These are phyloP conservation scores for Seira musarum DNA, from an alignment of 2,888 invertebrate species.

Conservation along the genomic window DNA sequence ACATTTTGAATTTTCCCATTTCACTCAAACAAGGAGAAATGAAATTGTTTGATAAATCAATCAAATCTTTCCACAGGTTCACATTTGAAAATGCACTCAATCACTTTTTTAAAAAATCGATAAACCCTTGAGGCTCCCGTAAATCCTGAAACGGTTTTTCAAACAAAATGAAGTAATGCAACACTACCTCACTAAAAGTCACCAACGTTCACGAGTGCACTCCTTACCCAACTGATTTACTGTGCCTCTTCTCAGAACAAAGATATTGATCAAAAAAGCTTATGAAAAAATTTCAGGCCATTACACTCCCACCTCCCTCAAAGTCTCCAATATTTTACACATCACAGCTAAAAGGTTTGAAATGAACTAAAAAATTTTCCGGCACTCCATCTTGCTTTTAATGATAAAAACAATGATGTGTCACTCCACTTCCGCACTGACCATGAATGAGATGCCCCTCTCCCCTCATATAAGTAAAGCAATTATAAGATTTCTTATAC, in stretches of 20 bases:
- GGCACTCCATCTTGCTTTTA: conserved; percentile 52
- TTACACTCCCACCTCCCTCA: conserved; percentile 8
- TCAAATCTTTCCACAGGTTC: not conserved
- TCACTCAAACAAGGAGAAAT: conserved; percentile 12
- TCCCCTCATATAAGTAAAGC: not conserved
- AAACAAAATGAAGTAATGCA: conserved; percentile 1
- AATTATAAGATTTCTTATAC: not conserved
- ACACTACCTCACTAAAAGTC: conserved; percentile 14
- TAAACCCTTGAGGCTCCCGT: conserved; percentile 11
- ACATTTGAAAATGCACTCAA: conserved; percentile 19
- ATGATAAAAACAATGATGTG: conserved; percentile 50
- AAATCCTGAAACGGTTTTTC: conserved; percentile 27
- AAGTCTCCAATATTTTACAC: conserved; percentile 19
- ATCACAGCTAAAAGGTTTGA: conserved; percentile 33
- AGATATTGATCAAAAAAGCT: conserved; percentile 13
- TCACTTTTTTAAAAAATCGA: conserved; percentile 18
- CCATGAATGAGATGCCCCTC: conserved; percentile 37
- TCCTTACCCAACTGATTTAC: conserved; percentile 17
- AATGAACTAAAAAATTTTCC: conserved; percentile 60
- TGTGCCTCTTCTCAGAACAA: conserved; percentile 24
- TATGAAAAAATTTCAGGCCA: conserved; percentile 5
- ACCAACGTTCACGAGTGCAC: conserved; percentile 32
- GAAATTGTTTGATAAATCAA: not conserved
- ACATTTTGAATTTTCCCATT: conserved; percentile 37
- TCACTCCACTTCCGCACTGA: conserved; percentile 59